Base-by-base conservation (phyloP, 2,797 vertebrate species). In the Kryptolebias ocellatus region DNA sequence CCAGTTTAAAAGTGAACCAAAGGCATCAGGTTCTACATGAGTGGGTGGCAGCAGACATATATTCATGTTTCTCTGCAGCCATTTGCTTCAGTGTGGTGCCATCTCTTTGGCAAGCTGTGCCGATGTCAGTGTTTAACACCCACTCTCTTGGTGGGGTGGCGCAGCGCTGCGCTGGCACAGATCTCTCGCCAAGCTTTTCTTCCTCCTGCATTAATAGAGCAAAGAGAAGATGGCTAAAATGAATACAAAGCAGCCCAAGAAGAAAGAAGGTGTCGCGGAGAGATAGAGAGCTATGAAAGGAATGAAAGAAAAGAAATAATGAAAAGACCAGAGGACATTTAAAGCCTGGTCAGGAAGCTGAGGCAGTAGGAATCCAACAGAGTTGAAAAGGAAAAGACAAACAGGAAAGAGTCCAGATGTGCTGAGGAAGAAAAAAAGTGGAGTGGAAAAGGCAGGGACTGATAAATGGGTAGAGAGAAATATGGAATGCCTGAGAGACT, bases 81-180 rank as follows among this genome's bases (percentile, higher is more conserved):
- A 80, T 77, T 72, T 80, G 84, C 80, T 88, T 77, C 70, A 60
- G n/a, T 67, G 79, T 50, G 64, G 74, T 86, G 85, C 81, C 84
- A 84, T 89, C 76, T 88, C 76, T 67, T 76, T 89, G 85, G 87
- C 89, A 88, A 69, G 69, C 78, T 75, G 77, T 60, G 82, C 53
- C 52, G 27, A 69, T 87, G 83, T 91, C 90, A 89, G 81, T 81
- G 78, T 87, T 85, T 84, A 76, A 90, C 90, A 87, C 89, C 87
- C 87, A 90, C 89, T 86, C 88, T 83, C 85, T 84, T 72, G 78
- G 83, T 87, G 70, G 79, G 77, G 78, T 82, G 88, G 84, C 79
- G 81, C 76, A 78, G 83, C 47, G 79, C 83, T 52, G 66, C 72
- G 59, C 79, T 84, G 79, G 84, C 78, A 83, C 78, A 63, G 57